Evolutionary conservation across 2,113 vertebrate genomes (phyloP).

Genomic region (Vidua chalybeata): DNA sequence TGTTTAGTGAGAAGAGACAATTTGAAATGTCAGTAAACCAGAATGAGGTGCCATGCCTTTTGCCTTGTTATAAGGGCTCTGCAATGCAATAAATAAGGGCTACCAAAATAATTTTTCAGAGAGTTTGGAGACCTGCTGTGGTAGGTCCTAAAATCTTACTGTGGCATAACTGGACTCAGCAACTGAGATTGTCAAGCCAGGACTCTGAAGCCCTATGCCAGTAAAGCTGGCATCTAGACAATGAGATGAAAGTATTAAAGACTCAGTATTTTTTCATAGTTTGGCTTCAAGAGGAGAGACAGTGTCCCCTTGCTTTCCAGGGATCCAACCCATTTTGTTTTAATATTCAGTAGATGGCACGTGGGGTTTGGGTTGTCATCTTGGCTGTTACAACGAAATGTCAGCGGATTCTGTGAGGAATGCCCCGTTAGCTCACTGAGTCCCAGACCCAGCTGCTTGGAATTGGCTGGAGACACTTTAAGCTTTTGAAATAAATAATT

Average conservation of each 20-base stretch:
- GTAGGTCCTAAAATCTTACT: neutral
- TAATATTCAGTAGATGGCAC: neutral
- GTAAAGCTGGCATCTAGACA: neutral
- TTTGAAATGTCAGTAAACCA: neutral
- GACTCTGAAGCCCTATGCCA: neutral
- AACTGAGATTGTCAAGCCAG: neutral
- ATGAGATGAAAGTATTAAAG: neutral
- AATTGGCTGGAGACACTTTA: slow-evolving; percentile 8
- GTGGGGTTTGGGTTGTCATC: neutral
- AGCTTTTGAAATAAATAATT: slow-evolving; percentile 67
- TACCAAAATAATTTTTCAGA: neutral
- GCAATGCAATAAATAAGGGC: neutral
- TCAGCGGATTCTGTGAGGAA: neutral
- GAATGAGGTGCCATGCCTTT: accelerated
- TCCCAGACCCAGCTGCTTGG: neutral
- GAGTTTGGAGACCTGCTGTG: neutral
- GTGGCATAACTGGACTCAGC: neutral
- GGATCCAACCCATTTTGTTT: neutral
- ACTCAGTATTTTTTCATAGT: neutral
- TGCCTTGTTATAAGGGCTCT: neutral
- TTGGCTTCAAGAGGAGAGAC: neutral
- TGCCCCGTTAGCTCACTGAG: neutral
- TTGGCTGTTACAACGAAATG: neutral
- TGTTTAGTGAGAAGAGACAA: neutral
- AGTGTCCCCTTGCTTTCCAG: neutral